Conservation (phyloP, 2,888 invertebrate genomes). For the Himalopsyche kuldschensis region DNA sequence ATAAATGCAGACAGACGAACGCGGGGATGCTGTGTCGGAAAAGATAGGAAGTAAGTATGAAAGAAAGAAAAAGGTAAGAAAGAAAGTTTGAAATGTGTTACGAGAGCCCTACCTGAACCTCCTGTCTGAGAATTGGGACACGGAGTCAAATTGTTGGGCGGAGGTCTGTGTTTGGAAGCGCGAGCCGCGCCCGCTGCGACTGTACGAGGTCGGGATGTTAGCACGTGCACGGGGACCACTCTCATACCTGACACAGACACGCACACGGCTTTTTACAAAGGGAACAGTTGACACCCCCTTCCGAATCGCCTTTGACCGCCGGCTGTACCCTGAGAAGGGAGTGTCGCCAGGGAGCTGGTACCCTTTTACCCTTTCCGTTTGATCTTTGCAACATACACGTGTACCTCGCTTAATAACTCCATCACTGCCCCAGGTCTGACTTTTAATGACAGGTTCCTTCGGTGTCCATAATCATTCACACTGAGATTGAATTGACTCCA, state of each 20-base stretch:
- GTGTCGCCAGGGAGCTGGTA: background rate
- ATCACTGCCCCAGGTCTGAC: background rate
- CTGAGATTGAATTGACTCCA: background rate
- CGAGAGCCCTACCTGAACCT: constrained; percentile 32
- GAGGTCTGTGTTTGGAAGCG: constrained; percentile 28
- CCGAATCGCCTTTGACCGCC: background rate
- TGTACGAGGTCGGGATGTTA: constrained; percentile 26
- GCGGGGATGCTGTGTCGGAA: background rate
- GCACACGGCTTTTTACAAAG: constrained; percentile 12
- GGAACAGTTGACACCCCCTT: constrained; percentile 1
- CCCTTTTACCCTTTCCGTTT: background rate
- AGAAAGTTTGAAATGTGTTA: background rate
- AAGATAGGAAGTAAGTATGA: background rate
- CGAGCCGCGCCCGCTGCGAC: constrained; percentile 24
- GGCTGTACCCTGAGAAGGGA: background rate
- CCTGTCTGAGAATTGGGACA: constrained; percentile 34
- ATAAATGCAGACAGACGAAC: background rate
- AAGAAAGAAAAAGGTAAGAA: background rate
- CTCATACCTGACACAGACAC: constrained; percentile 36
- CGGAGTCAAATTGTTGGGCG: constrained; percentile 30
- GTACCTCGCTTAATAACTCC: background rate
- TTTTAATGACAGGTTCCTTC: background rate
- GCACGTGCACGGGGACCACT: constrained; percentile 47
- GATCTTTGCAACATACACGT: background rate
- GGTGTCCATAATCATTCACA: background rate